These are phyloP conservation scores for Esox niger DNA, from an alignment of 2,113 vertebrate genomes.

Conservation along the genomic window DNA sequence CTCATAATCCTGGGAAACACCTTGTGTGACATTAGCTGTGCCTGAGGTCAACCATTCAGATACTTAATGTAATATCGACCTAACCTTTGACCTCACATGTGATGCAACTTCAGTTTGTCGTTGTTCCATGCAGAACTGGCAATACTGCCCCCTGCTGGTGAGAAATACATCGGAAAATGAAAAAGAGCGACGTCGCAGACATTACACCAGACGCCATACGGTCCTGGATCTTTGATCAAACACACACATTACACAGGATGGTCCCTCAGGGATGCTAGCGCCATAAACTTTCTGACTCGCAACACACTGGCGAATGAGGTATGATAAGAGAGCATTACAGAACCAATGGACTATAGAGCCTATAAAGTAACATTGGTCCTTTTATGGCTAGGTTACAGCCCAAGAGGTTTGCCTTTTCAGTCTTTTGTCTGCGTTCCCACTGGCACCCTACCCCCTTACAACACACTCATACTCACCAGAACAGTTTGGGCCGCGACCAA, in stretches of 20 bases:
- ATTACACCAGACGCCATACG: background rate
- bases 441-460: background rate
- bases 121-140: background rate
- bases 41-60: background rate
- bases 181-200: background rate
- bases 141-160: background rate
- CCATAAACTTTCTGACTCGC: constrained; percentile 38
- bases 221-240: constrained; percentile 28
- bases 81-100: background rate
- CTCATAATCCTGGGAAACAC: too few species aligned
- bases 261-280: constrained; percentile 39
- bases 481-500: too few species aligned
- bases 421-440: background rate
- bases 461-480: too few species aligned
- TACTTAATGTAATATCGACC: background rate
- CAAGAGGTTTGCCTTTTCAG: constrained; percentile 14
- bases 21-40: too few species aligned
- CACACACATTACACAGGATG: constrained; percentile 21
- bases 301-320: constrained; percentile 44
- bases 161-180: background rate
- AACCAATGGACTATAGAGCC: constrained; percentile 44
- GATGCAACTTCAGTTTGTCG: background rate
- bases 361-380: constrained; percentile 30
- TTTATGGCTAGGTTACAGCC: constrained; percentile 28
- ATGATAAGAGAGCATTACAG: constrained; percentile 43